phyloP scores from a whole-genome alignment of 2,113 vertebrate species.

The Thinocorus orbignyianus region DNA sequence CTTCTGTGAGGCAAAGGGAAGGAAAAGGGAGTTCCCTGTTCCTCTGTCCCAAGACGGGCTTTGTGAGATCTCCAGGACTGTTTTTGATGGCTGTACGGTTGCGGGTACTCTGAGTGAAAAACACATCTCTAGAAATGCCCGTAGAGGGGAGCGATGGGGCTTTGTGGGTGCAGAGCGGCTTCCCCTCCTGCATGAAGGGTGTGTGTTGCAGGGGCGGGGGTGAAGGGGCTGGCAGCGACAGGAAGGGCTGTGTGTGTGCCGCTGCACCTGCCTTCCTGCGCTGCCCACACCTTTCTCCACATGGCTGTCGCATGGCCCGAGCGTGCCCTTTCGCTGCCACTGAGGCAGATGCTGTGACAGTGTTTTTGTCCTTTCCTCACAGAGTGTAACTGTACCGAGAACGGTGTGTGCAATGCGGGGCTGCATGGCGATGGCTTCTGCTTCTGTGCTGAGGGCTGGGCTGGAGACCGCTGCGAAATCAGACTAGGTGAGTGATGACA shows the following conservation, averaged over 20 bases:
- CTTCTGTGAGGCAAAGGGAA: background rate
- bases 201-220: accelerated
- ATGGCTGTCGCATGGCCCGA: background rate
- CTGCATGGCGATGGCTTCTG: conserved; percentile 82
- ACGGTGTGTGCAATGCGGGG: conserved; percentile 79
- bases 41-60: background rate
- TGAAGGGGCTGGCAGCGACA: background rate
- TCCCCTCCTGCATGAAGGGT: background rate
- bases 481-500: conserved; percentile 72
- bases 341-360: background rate
- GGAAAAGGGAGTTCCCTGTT: background rate
- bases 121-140: background rate
- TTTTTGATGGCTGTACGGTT: background rate
- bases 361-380: background rate
- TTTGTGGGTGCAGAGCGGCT: background rate
- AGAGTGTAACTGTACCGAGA: conserved; percentile 78
- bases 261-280: background rate
- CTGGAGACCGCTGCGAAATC: conserved; percentile 75
- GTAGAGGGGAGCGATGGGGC: background rate
- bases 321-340: background rate
- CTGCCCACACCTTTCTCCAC: background rate
- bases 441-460: conserved; percentile 85
- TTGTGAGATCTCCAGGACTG: accelerated
- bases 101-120: background rate
- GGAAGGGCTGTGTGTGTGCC: accelerated